Evolutionary conservation across 2,888 invertebrate genomes (phyloP), one percentile per base, ranked within the genome.

Genomic region (Volucella zonaria): DNA sequence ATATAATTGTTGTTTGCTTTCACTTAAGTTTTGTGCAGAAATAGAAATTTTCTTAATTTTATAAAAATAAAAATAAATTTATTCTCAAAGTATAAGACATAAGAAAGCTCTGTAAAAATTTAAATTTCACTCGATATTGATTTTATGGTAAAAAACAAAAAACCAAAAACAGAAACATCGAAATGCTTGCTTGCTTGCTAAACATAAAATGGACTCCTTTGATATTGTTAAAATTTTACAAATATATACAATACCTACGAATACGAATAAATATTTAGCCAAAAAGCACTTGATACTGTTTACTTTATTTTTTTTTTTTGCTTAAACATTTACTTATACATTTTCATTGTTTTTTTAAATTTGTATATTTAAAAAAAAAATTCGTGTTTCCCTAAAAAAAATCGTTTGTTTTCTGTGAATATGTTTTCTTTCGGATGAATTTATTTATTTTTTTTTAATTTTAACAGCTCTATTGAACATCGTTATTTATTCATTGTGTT

Each of bases 371-470:
- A 40, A 1, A 62, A 23, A 56, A n/a, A 74, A 78, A 82, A 82
- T 78, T 82, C 78, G 82, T 82, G 62, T 82, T 74, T 78, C 74
- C 78, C 71, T 66, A 76, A 47, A 76, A 75, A 70, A 68, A 64
- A 45, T 23, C 11, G 47, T 54, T 67, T 75, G 31, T 59, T 31
- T 31, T 31, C 45, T 52, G 76, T 77, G 80, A 62, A 68, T 80
- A 74, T 49, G 51, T 61, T 8, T 47, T 61, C 18, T 52, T 82
- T 64, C 49, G 79, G 42, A 18, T 18, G 45, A 51, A 56, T 14
- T 31, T 42, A 8, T 12, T 15, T 42, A n/a, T 59, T n/a, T 38
- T n/a, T 10, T n/a, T 15, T 12, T n/a, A 58, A 10, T 23, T 61
- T 11, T 45, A 31, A 31, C 38, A 61, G 12, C 8, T 9, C 9